Conservation (phyloP, 2,797 vertebrate species). For the Lophius americanus region DNA sequence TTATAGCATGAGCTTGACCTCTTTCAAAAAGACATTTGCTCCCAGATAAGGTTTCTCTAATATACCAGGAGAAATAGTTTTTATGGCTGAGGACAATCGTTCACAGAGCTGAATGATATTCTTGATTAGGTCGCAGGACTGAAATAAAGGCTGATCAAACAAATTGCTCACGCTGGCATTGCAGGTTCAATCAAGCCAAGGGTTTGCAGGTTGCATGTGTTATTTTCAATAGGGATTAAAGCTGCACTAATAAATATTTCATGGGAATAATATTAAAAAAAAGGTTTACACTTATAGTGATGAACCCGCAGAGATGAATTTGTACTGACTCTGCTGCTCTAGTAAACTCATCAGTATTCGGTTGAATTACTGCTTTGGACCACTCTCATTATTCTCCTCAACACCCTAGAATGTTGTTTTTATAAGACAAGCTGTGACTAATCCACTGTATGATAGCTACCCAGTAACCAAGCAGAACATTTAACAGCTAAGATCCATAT, state of each 20-base stretch:
- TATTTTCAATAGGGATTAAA: background rate
- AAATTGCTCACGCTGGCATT: background rate
- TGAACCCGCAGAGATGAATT: background rate
- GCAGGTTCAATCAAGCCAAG: background rate
- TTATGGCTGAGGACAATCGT: constrained; percentile 4
- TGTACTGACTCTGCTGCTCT: background rate
- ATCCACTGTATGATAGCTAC: no score
- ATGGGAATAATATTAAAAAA: background rate
- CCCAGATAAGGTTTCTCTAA: constrained; percentile 10
- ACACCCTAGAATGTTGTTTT: background rate
- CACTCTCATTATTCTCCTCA: background rate
- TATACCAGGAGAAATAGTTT: background rate
- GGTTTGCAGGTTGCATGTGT: background rate
- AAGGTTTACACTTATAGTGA: background rate
- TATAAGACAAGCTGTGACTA: background rate
- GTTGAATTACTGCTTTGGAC: background rate
- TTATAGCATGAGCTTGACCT: constrained; percentile 23
- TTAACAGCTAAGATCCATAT: no score
- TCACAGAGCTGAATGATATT: constrained; percentile 5
- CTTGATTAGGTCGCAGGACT: background rate
- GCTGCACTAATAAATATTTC: background rate
- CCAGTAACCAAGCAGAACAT: no score
- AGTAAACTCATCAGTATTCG: background rate
- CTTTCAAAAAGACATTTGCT: background rate
- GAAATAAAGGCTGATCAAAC: constrained; percentile 9